Evolutionary conservation across 1,140 invertebrate genomes (phyloP), one percentile per base, ranked within the genome.

Genomic region (Pristionchus pacificus): DNA sequence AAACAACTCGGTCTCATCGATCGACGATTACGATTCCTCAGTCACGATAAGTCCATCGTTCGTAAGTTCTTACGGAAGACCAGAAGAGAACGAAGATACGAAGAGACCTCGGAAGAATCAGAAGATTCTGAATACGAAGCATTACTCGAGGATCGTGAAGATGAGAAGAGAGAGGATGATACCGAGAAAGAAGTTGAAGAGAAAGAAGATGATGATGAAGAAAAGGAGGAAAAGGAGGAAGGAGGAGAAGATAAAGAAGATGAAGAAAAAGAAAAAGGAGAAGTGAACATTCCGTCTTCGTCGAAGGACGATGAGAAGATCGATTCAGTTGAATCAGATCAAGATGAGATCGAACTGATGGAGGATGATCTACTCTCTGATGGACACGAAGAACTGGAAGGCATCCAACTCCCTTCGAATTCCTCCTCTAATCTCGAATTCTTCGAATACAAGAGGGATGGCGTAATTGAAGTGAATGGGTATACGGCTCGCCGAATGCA

Each of bases 191-290:
- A 61, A 61, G 60, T 10, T 14, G 66, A n/a, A n/a, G n/a, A n/a
- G n/a, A n/a, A 68, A 68, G 13, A 6, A 65, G 55, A 68, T 10
- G n/a, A 65, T 3, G 66, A 70, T 30, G 62, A 70, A 29, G 68
- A 67, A 15, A 28, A 71, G 59, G 19, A 19, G 13, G 28, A 67
- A 33, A n/a, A 6, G 32, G 55, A 28, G 6, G 68, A 67, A 70
- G 29, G 29, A 6, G 30, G 3, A 27, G 66, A 68, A 65, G 60
- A 13, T 65, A 15, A 65, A 27, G 66, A 68, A 68, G 55, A 65
- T 6, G 66, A 68, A 65, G 57, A n/a, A n/a, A n/a, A 64, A 27
- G 57, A 68, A 19, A 30, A n/a, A 10, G 66, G 60, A 27, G 64
- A 57, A 57, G 14, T 57, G 14, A 57, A 57, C 55, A 14, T 57